phyloP scores from a whole-genome alignment of 2,113 vertebrate genomes.

The Myiopsitta monachus region DNA sequence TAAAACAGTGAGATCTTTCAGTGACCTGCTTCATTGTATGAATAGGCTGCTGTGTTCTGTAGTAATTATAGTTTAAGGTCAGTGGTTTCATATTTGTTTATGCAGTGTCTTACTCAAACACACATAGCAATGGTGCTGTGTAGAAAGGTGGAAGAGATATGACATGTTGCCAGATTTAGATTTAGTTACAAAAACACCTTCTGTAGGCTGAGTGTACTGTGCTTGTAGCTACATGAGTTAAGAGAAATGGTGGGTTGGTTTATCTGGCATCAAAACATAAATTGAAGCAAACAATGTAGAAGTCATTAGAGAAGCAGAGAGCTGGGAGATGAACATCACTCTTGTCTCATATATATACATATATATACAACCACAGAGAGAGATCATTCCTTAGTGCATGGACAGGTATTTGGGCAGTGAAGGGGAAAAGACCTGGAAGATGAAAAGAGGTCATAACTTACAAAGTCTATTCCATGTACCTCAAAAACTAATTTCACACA shows the following conservation, averaged over 20 bases:
- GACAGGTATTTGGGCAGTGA: not conserved
- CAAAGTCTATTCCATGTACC: fast-evolving
- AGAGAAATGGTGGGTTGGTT: not conserved
- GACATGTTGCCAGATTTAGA: not conserved
- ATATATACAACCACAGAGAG: too few relatives aligned
- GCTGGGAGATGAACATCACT: too few relatives aligned
- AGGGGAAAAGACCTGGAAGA: not conserved
- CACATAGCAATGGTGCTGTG: fast-evolving
- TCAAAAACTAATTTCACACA: not conserved
- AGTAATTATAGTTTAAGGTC: not conserved
- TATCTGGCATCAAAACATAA: not conserved
- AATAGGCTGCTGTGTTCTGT: not conserved
- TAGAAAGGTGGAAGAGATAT: not conserved
- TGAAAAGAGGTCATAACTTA: not conserved
- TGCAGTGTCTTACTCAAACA: not conserved
- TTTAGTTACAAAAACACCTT: not conserved
- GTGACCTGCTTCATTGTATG: not conserved
- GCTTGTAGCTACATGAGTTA: not conserved
- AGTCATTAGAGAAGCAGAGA: not conserved
- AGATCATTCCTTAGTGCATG: too few relatives aligned
- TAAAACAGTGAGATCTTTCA: not conserved
- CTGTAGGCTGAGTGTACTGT: not conserved
- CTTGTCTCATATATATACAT: too few relatives aligned
- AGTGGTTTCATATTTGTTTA: not conserved
- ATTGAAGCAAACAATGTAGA: not conserved